These are phyloP conservation scores for Anarsia innoxiella DNA, from an alignment of 2,888 invertebrate genomes.

Conservation along the genomic window DNA sequence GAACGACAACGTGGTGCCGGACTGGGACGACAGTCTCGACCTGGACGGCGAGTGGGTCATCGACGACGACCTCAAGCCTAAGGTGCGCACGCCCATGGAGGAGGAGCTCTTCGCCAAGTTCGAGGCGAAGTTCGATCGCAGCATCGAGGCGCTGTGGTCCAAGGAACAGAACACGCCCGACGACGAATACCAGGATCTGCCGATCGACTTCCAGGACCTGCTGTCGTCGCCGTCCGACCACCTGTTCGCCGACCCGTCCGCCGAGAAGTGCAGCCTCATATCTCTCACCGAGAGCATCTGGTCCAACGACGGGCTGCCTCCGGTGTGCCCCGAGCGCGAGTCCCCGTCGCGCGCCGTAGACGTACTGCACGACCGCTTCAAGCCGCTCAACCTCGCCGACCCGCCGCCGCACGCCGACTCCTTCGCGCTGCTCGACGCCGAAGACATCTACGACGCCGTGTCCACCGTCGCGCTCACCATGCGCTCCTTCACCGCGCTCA, in stretches of 20 bases:
- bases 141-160: slow-evolving; percentile 80
- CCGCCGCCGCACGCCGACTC: slow-evolving; percentile 35
- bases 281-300: slow-evolving; percentile 54
- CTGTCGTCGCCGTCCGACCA: slow-evolving; percentile 75
- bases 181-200: slow-evolving; percentile 76
- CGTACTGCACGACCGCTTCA: slow-evolving; percentile 40
- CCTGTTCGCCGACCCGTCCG: slow-evolving; percentile 55
- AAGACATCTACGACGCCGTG: slow-evolving; percentile 55
- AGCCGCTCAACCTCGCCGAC: slow-evolving; percentile 41
- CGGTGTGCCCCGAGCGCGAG: slow-evolving; percentile 24
- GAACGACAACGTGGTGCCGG: slow-evolving; percentile 46
- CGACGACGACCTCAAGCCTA: slow-evolving; percentile 42
- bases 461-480: slow-evolving; percentile 51
- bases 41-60: slow-evolving; percentile 50
- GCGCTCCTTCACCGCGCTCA: slow-evolving; percentile 74
- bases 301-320: slow-evolving; percentile 36
- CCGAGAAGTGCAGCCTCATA: slow-evolving; percentile 46
- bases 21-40: slow-evolving; percentile 53
- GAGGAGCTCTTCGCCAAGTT: slow-evolving; percentile 75
- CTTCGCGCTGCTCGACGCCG: slow-evolving; percentile 52
- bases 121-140: slow-evolving; percentile 80
- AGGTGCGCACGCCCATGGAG: slow-evolving; percentile 52
- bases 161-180: slow-evolving; percentile 67
- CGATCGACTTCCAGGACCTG: slow-evolving; percentile 76
- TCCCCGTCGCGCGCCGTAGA: slow-evolving; percentile 35